Conservation (phyloP, 1,140 invertebrate species). For the Nomia melanderi region DNA sequence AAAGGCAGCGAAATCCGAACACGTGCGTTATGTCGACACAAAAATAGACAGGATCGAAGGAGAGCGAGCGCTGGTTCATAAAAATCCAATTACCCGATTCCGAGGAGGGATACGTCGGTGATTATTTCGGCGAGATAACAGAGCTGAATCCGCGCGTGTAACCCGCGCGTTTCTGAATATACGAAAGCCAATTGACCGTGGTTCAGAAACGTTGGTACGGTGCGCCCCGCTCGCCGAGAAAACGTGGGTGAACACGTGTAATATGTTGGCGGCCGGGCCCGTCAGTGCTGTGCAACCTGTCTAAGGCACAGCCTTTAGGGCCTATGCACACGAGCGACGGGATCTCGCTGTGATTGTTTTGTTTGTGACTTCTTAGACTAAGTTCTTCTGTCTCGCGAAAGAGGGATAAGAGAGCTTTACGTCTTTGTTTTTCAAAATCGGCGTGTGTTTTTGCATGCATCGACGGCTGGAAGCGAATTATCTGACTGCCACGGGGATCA, state of each 20-base stretch:
- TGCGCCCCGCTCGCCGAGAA: slow-evolving; percentile 5
- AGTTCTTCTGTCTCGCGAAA: too few relatives aligned
- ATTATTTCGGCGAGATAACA: neutral
- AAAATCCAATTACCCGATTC: neutral
- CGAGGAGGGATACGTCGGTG: neutral
- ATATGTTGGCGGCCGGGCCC: slow-evolving; percentile 66
- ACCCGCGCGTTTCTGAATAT: slow-evolving; percentile 17
- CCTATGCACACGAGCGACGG: too few relatives aligned
- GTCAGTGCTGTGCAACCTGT: slow-evolving; percentile 41
- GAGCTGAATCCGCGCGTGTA: slow-evolving; percentile 3
- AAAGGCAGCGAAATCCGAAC: too few relatives aligned
- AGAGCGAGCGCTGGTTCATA: neutral
- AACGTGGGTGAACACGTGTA: slow-evolving; percentile 48
- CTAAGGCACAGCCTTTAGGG: too few relatives aligned
- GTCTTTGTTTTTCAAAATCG: slow-evolving; percentile 25
- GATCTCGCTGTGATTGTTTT: too few relatives aligned
- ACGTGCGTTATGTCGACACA: too few relatives aligned
- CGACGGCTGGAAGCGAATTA: slow-evolving; percentile 7
- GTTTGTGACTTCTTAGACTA: too few relatives aligned
- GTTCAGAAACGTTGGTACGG: slow-evolving; percentile 33
- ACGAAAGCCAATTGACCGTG: slow-evolving; percentile 61
- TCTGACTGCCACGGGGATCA: too few relatives aligned
- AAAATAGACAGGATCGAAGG: neutral
- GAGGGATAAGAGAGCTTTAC: slow-evolving; percentile 2
- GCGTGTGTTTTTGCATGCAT: slow-evolving; percentile 13